Percentiles rank a stretch among this genome's conserved stretches.
Conservation (phyloP, 2,888 invertebrate species). For the Zeuzera pyrina region DNA sequence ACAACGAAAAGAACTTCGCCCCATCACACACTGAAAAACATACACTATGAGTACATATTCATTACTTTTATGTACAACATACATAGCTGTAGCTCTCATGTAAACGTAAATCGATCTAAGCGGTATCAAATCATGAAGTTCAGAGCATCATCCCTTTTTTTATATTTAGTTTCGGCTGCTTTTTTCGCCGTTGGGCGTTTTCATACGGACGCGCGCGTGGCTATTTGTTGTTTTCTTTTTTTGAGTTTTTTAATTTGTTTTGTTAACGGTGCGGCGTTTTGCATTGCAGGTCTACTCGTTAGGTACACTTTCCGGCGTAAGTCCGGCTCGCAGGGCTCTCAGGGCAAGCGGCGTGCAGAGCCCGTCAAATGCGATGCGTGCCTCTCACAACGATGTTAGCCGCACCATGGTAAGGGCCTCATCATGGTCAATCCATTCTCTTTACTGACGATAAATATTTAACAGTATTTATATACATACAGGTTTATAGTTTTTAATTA, state of each 20-base stretch:
- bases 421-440: constrained; percentile 19
- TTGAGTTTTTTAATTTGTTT: constrained; percentile 58
- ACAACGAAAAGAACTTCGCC: neutral
- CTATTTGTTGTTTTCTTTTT: constrained; percentile 48
- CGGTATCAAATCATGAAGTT: constrained; percentile 54
- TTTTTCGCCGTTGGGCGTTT: constrained; percentile 65
- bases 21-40: too few species aligned
- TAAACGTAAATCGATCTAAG: constrained; percentile 41
- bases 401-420: constrained; percentile 66
- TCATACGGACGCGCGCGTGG: constrained; percentile 67
- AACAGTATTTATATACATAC: too few species aligned
- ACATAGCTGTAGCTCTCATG: neutral
- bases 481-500: neutral
- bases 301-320: constrained; percentile 75
- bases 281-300: constrained; percentile 75
- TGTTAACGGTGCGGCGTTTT: constrained; percentile 72
- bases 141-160: constrained; percentile 45
- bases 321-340: constrained; percentile 70
- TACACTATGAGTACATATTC: too few species aligned
- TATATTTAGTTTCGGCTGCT: constrained; percentile 47
- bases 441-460: constrained; percentile 42
- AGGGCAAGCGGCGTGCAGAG: constrained; percentile 66
- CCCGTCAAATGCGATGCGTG: constrained; percentile 72
- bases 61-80: neutral
- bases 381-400: constrained; percentile 73